Evolutionary conservation across 2,113 vertebrate genomes (phyloP).

Genomic region (Todiramphus chloris): DNA sequence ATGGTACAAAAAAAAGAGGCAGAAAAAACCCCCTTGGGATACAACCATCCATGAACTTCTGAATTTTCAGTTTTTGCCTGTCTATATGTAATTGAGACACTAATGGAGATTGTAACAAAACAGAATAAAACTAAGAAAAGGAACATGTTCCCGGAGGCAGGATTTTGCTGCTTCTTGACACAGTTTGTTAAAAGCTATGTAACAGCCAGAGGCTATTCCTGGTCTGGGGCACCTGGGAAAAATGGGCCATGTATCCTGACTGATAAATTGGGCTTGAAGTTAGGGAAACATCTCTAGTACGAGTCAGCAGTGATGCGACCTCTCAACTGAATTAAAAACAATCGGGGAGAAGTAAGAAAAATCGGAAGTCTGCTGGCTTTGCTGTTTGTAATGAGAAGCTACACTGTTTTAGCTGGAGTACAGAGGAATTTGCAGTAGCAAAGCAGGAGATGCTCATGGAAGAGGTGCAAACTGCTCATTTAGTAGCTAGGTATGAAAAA

Average conservation of each 20-base stretch:
- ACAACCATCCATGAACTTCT: not conserved
- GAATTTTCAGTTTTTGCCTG: slow-evolving; percentile 6
- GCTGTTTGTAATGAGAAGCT: slow-evolving; percentile 32
- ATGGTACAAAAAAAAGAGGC: not conserved
- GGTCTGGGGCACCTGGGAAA: slow-evolving; percentile 67
- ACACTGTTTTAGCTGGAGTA: not conserved
- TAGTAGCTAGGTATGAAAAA: slow-evolving; percentile 53
- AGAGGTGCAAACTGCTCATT: slow-evolving; percentile 39
- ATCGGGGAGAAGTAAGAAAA: not conserved
- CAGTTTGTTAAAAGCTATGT: slow-evolving; percentile 62
- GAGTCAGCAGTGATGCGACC: slow-evolving; percentile 6
- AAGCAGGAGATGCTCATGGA: slow-evolving; percentile 29
- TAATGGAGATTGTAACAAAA: not conserved
- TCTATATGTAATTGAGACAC: not conserved
- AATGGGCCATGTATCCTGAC: slow-evolving; percentile 60
- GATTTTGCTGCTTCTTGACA: slow-evolving; percentile 74
- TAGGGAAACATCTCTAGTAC: slow-evolving; percentile 53
- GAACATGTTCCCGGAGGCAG: slow-evolving; percentile 50
- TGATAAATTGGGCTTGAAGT: slow-evolving; percentile 71
- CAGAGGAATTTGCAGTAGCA: slow-evolving; percentile 16
- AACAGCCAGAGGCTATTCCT: slow-evolving; percentile 73
- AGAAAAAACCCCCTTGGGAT: not conserved
- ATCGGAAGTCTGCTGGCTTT: slow-evolving; percentile 11
- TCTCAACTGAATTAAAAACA: slow-evolving; percentile 48
- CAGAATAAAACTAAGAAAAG: slow-evolving; percentile 51